Evolutionary conservation across 2,113 vertebrate genomes (phyloP).

Genomic region (Patagioenas fasciata): DNA sequence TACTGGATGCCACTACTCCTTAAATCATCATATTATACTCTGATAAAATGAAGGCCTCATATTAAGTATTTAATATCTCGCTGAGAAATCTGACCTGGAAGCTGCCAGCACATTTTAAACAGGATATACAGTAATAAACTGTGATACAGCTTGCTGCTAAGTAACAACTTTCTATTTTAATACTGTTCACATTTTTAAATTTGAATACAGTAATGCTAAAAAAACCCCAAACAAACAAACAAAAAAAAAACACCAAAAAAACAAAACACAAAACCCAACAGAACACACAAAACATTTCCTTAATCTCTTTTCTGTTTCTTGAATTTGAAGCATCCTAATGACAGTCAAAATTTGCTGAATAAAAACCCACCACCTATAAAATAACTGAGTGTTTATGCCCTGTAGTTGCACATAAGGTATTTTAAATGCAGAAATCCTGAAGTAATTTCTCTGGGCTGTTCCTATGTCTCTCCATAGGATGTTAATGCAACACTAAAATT

Average conservation of each 20-base stretch:
- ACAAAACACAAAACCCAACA: too few relatives aligned
- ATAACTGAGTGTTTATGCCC: neutral
- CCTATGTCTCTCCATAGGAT: neutral
- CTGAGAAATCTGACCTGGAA: neutral
- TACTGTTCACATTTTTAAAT: neutral
- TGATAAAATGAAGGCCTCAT: neutral
- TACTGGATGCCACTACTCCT: neutral
- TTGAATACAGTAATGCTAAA: neutral
- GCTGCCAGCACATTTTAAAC: neutral
- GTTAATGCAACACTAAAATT: neutral
- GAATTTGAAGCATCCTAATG: neutral
- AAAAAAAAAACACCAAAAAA: too few relatives aligned
- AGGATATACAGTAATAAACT: neutral
- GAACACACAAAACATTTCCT: neutral
- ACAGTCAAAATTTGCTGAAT: neutral
- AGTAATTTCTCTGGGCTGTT: neutral
- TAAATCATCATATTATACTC: neutral
- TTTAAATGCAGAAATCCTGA: neutral
- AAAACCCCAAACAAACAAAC: neutral
- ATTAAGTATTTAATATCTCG: neutral
- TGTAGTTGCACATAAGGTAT: neutral
- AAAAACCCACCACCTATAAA: neutral
- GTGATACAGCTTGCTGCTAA: neutral
- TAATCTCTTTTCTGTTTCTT: neutral
- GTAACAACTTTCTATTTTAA: neutral